These are phyloP conservation scores for Embiotoca jacksoni DNA, from an alignment of 2,113 vertebrate genomes.

Conservation along the genomic window DNA sequence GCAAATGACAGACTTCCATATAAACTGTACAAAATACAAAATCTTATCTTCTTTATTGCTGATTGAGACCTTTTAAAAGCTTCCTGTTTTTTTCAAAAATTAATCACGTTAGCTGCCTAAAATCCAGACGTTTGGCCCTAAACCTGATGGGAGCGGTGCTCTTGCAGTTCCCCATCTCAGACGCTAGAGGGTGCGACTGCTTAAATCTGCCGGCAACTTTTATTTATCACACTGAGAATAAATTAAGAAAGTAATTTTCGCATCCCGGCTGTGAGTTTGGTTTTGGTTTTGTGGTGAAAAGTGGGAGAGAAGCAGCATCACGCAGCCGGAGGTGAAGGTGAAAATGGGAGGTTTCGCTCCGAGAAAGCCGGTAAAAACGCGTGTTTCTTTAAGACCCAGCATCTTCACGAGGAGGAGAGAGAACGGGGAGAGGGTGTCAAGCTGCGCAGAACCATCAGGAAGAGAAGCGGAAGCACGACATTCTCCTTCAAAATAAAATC, in stretches of 20 bases:
- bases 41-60: not conserved
- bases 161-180: not conserved
- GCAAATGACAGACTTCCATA: not conserved
- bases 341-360: not conserved
- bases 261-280: accelerated
- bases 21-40: not conserved
- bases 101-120: not conserved
- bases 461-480: not conserved
- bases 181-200: slow-evolving; percentile 45
- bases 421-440: slow-evolving; percentile 53
- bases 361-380: not conserved
- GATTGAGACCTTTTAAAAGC: not conserved
- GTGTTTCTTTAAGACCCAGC: slow-evolving; percentile 79
- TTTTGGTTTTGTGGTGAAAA: not conserved
- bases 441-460: not conserved
- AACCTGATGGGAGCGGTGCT: not conserved
- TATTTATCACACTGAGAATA: not conserved
- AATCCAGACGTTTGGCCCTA: slow-evolving; percentile 5
- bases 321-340: not conserved
- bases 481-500: slow-evolving; percentile 37
- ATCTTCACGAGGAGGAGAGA: slow-evolving; percentile 58
- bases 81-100: not conserved
- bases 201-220: slow-evolving; percentile 8
- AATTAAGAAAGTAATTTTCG: not conserved
- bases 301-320: not conserved